Percentiles rank a stretch among this genome's conserved stretches.
Conservation (phyloP, 2,797 vertebrate genomes). For the Pangasius djambal region DNA sequence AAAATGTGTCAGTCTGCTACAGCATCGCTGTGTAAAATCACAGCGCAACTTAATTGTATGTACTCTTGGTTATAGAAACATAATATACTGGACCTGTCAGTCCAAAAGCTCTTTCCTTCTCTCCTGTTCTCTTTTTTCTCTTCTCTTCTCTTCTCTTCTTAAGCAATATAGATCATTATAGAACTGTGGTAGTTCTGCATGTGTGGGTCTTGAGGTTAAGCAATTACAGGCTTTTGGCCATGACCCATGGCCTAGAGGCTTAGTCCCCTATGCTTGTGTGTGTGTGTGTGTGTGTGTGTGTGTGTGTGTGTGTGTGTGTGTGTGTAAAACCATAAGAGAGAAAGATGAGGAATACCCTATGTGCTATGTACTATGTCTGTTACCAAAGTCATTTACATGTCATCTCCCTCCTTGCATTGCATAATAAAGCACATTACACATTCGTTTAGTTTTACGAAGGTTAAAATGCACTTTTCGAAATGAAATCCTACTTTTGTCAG, state of each 20-base stretch:
- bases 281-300: background rate
- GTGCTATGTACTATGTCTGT: background rate
- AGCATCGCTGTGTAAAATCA: background rate
- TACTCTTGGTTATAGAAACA: background rate
- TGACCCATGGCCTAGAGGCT: slow-evolving; percentile 53
- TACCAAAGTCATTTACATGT: background rate
- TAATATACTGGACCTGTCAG: background rate
- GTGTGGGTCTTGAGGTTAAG: slow-evolving; percentile 62
- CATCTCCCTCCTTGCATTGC: background rate
- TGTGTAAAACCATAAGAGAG: background rate
- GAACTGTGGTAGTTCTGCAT: slow-evolving; percentile 60
- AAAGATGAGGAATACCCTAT: background rate
- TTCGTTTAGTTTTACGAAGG: background rate
- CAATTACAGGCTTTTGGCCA: slow-evolving; percentile 61
- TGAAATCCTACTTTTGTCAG: background rate
- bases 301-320: slow-evolving; percentile 14
- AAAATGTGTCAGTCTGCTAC: background rate
- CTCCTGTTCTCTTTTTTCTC: background rate
- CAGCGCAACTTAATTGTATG: background rate
- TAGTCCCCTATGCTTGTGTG: slow-evolving; percentile 44
- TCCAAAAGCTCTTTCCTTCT: background rate
- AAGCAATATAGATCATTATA: slow-evolving; percentile 49
- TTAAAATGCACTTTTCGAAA: background rate
- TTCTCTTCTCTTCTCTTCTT: slow-evolving; percentile 7
- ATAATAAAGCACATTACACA: background rate